Conservation (phyloP, 2,888 invertebrate genomes). For the Lapara coniferarum region DNA sequence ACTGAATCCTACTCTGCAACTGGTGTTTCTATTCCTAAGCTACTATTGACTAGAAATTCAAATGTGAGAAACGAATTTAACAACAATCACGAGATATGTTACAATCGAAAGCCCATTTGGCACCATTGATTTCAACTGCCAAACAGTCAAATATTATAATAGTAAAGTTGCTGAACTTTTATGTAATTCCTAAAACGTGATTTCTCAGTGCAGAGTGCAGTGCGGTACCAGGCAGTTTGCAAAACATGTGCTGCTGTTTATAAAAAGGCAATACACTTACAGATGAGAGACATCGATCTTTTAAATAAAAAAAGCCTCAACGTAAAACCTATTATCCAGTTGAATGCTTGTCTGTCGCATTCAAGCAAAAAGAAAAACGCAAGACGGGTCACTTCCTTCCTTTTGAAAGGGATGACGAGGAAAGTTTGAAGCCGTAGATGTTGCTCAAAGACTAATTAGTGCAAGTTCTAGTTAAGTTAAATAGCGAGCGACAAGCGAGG, state of each 20-base stretch:
- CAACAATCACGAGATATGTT: too few species aligned
- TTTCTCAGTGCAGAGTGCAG: too few species aligned
- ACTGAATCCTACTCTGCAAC: neutral
- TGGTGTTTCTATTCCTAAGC: neutral
- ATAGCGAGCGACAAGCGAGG: conserved; percentile 12
- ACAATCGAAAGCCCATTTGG: too few species aligned
- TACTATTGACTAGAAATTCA: neutral
- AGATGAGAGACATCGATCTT: too few species aligned
- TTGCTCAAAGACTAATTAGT: conserved; percentile 23
- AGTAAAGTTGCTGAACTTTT: too few species aligned
- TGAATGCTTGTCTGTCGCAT: neutral
- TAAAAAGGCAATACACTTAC: too few species aligned
- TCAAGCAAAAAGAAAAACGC: conserved; percentile 4
- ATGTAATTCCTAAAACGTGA: too few species aligned
- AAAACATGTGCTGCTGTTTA: too few species aligned
- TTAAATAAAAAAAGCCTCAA: neutral
- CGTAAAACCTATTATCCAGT: neutral
- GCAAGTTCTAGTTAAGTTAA: conserved; percentile 12
- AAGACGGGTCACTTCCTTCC: conserved; percentile 19
- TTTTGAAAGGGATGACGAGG: conserved; percentile 15
- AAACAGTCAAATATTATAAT: too few species aligned
- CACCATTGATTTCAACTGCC: too few species aligned
- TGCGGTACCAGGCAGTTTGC: too few species aligned
- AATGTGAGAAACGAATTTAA: neutral
- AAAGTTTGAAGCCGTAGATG: conserved; percentile 21